A percentile compares a stretch with the other conserved stretches of the same genome.
Evolutionary conservation across 2,113 vertebrate species (phyloP).

Genomic region (Heterotis niloticus): DNA sequence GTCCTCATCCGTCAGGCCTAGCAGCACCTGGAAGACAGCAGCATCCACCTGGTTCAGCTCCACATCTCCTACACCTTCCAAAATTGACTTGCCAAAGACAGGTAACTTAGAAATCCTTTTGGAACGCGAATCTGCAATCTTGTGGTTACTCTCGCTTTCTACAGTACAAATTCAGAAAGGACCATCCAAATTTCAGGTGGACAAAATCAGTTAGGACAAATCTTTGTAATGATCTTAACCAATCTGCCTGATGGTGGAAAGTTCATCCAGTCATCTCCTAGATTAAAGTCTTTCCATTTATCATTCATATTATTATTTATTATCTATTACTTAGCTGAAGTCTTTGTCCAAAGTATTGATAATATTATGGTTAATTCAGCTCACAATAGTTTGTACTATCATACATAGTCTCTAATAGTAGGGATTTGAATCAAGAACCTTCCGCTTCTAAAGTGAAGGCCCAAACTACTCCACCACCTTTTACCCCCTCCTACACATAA

Average conservation of each 20-base stretch:
- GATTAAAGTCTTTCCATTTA: neutral
- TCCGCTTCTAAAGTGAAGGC: too few relatives aligned
- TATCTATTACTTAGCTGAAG: too few relatives aligned
- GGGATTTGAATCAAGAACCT: too few relatives aligned
- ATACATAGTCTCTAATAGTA: too few relatives aligned
- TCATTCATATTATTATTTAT: neutral
- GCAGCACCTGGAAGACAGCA: slow-evolving; percentile 64
- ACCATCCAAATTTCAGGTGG: neutral
- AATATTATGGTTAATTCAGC: too few relatives aligned
- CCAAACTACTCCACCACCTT: too few relatives aligned
- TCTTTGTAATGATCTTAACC: neutral
- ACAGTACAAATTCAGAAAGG: too few relatives aligned
- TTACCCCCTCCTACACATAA: too few relatives aligned
- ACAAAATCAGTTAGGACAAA: neutral
- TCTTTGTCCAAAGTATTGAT: too few relatives aligned
- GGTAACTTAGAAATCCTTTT: neutral
- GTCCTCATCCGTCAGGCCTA: slow-evolving; percentile 78
- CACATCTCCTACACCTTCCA: neutral
- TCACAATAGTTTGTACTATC: too few relatives aligned
- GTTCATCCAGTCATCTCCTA: neutral
- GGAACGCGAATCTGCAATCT: neutral
- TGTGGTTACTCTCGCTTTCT: neutral
- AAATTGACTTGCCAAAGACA: neutral
- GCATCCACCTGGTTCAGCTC: neutral
- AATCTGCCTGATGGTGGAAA: too few relatives aligned